Evolutionary conservation across 2,888 invertebrate genomes (phyloP).

Genomic region (Erpobdella octoculata): DNA sequence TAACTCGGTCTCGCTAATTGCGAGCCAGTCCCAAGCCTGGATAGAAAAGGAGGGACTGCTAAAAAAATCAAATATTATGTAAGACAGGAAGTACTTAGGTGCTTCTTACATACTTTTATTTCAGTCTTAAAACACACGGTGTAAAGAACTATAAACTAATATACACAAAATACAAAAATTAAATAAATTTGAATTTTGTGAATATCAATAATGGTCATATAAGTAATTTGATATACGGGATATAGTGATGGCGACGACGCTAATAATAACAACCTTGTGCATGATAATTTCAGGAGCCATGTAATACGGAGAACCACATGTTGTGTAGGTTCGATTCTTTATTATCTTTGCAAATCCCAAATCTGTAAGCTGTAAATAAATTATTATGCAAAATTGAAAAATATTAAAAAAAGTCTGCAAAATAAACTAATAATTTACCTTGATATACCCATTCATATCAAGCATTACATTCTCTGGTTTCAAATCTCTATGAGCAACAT

Average conservation of each 20-base stretch:
- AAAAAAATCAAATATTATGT: too few relatives aligned
- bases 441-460: constrained; percentile 23
- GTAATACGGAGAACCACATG: constrained; percentile 27
- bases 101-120: too few relatives aligned
- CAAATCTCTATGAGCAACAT: constrained; percentile 25
- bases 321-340: constrained; percentile 19
- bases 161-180: not conserved
- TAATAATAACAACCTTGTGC: constrained; percentile 20
- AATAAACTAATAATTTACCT: not conserved
- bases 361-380: constrained; percentile 10
- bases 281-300: constrained; percentile 26
- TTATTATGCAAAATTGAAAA: not conserved
- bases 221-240: too few relatives aligned
- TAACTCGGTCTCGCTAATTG: not conserved
- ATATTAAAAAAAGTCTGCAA: not conserved
- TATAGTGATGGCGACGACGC: too few relatives aligned
- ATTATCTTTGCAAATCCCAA: constrained; percentile 25
- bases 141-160: too few relatives aligned
- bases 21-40: too few relatives aligned
- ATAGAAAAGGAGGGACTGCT: too few relatives aligned
- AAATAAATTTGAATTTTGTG: not conserved
- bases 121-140: too few relatives aligned
- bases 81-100: too few relatives aligned
- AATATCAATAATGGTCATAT: too few relatives aligned
- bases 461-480: constrained; percentile 28